Base-by-base conservation (phyloP, 2,113 vertebrate genomes). In the Tragelaphus scriptus region DNA sequence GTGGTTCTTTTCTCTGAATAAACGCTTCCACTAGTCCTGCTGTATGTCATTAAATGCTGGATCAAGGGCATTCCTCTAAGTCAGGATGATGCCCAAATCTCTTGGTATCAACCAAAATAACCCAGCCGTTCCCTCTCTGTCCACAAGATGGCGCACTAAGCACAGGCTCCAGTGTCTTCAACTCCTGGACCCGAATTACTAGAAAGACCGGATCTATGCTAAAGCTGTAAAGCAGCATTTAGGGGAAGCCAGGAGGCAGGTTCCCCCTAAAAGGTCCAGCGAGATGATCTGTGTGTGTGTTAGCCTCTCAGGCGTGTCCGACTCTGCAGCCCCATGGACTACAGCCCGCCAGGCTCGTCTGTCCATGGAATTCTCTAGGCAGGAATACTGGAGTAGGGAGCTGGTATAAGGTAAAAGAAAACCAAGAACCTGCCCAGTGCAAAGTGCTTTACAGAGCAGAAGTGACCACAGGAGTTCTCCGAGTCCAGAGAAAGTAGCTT, bases 101-200 rank as follows among this genome's bases (percentile, higher is more conserved):
- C 68, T 89, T 85, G 25, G 12, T 30, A 7, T 14, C 32, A 49
- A 36, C 19, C 86, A 81, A 55, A 87, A 55, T 47, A 53, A 44
- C 23, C 0, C 0, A 47, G 90, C 44, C 12, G 71, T 98, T 81
- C 71, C 94, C 65, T 13, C 13, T 59, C 55, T 91, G 25, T 87
- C 98, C 98, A 95, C 89, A 82, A 95, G 98, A 88, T 93, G 98
- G 98, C 97, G 30, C 13, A 11, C 84, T 65, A 85, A 95, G 71
- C 92, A 82, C 71, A 94, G 89, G 3, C 44, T 90, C 53, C n/a
- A 91, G 26, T 7, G n/a, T 77, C 40, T 49, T 84, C 36, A 30
- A 19, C 16, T 1, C 1, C 1, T 30, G 19, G 32, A 19, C 36
- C 5, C 14, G 17, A 32, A 32, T 17, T 32, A 26, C 59, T 55